phyloP scores from a whole-genome alignment of 2,113 vertebrate species.

The Apeltes quadracus region DNA sequence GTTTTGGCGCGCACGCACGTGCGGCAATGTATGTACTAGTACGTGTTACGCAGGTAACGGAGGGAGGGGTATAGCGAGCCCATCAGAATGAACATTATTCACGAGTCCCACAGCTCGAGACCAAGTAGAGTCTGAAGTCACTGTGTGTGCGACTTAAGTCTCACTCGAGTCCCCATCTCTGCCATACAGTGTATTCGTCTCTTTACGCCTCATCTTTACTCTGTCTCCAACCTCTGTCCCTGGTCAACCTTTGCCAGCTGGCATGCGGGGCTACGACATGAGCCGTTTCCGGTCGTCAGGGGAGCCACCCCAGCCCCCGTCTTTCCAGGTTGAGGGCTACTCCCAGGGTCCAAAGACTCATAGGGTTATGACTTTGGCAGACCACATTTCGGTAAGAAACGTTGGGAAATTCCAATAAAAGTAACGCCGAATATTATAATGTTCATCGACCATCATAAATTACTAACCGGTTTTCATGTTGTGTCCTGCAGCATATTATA shows the following conservation, averaged over 20 bases:
- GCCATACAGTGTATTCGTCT: neutral
- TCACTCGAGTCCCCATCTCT: too few species aligned
- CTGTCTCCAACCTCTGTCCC: slow-evolving; percentile 15
- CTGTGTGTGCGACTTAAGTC: too few species aligned
- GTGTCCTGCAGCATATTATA: slow-evolving; percentile 90
- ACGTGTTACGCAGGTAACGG: too few species aligned
- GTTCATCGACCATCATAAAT: neutral
- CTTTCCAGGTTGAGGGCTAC: slow-evolving; percentile 85
- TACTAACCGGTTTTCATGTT: slow-evolving; percentile 8
- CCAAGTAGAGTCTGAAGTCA: too few species aligned
- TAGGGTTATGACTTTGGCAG: slow-evolving; percentile 95
- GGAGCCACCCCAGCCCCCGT: slow-evolving; percentile 72
- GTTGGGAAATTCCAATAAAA: neutral
- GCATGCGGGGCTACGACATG: slow-evolving; percentile 85
- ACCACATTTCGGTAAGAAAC: slow-evolving; percentile 94
- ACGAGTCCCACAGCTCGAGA: too few species aligned
- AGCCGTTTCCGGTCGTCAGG: slow-evolving; percentile 84
- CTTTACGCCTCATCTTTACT: slow-evolving; percentile 1
- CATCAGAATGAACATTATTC: too few species aligned
- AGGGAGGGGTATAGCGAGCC: too few species aligned
- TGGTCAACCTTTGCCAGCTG: slow-evolving; percentile 70
- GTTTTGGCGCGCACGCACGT: too few species aligned
- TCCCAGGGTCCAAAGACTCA: slow-evolving; percentile 89
- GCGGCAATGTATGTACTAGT: too few species aligned
- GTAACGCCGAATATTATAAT: neutral